A percentile compares a stretch with the other conserved stretches of the same genome.
Conservation (phyloP, 2,797 vertebrate species). For the Oreochromis grahami region DNA sequence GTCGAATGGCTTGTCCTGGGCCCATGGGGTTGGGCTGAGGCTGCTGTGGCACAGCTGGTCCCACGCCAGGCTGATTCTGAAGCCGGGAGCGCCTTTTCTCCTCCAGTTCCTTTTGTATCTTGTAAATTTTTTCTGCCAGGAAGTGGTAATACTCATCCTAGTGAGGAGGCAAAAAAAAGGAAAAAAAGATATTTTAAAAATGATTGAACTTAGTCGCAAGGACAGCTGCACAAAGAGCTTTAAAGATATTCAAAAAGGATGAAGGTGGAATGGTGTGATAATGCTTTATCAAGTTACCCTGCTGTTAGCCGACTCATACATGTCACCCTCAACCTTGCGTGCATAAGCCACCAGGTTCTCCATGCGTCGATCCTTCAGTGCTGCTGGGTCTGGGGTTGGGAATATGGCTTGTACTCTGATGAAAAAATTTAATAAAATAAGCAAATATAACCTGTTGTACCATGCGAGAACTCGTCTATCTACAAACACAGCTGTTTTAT, state of each 20-base stretch:
- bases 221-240: neutral
- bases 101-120: constrained; percentile 98
- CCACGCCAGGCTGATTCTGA: constrained; percentile 91
- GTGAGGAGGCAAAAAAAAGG: neutral
- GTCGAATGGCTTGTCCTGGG: constrained; percentile 82
- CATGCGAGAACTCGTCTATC: neutral
- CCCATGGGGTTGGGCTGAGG: constrained; percentile 83
- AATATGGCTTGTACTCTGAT: constrained; percentile 98
- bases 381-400: constrained; percentile 96
- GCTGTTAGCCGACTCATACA: constrained; percentile 98
- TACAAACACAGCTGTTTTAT: neutral
- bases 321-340: constrained; percentile 97
- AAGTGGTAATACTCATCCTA: constrained; percentile 99
- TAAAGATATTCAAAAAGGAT: neutral
- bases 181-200: neutral
- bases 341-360: constrained; percentile 98
- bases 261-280: neutral
- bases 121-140: constrained; percentile 98
- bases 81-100: constrained; percentile 94
- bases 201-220: neutral
- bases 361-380: constrained; percentile 97
- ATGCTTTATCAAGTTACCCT: constrained; percentile 77
- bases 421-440: neutral
- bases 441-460: neutral
- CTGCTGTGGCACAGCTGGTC: constrained; percentile 79